Percentiles rank a stretch among this genome's conserved stretches.
Evolutionary conservation across 2,113 vertebrate genomes (phyloP).

Genomic region (Meleagris gallopavo): DNA sequence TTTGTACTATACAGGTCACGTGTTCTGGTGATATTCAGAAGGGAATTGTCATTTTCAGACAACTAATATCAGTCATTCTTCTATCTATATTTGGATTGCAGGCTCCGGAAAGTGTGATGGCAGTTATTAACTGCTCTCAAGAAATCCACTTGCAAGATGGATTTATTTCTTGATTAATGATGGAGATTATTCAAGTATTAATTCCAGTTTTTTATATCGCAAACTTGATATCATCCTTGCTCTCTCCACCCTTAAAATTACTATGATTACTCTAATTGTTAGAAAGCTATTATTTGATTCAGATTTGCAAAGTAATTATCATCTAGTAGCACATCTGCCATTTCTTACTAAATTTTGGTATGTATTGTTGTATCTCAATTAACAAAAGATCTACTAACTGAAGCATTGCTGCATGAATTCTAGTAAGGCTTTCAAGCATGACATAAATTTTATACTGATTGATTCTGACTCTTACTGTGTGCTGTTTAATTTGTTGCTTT

Average conservation of each 20-base stretch:
- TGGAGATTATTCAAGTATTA: constrained; percentile 81
- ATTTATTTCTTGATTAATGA: constrained; percentile 85
- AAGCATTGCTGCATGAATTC: constrained; percentile 56
- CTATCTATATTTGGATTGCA: constrained; percentile 81
- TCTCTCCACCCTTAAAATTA: constrained; percentile 83
- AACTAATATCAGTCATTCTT: constrained; percentile 80
- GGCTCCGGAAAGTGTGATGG: constrained; percentile 79
- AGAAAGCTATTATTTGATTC: constrained; percentile 82
- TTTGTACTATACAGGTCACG: constrained; percentile 67
- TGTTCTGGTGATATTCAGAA: constrained; percentile 75
- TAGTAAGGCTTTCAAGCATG: constrained; percentile 67
- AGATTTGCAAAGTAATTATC: constrained; percentile 78
- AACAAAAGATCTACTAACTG: constrained; percentile 72
- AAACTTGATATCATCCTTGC: constrained; percentile 80
- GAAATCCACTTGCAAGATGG: constrained; percentile 79
- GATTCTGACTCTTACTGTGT: constrained; percentile 61
- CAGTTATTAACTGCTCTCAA: constrained; percentile 83
- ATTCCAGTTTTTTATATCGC: constrained; percentile 79
- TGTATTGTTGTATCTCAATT: constrained; percentile 64
- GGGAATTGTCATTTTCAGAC: constrained; percentile 79
- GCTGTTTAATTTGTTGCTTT: constrained; percentile 55
- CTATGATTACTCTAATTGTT: constrained; percentile 82
- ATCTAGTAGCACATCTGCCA: constrained; percentile 74
- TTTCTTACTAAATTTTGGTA: constrained; percentile 76
- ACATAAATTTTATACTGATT: constrained; percentile 62